Evolutionary conservation across 1,140 invertebrate species (phyloP), one percentile per base, ranked within the genome.

Genomic region (Drosophila willistoni): DNA sequence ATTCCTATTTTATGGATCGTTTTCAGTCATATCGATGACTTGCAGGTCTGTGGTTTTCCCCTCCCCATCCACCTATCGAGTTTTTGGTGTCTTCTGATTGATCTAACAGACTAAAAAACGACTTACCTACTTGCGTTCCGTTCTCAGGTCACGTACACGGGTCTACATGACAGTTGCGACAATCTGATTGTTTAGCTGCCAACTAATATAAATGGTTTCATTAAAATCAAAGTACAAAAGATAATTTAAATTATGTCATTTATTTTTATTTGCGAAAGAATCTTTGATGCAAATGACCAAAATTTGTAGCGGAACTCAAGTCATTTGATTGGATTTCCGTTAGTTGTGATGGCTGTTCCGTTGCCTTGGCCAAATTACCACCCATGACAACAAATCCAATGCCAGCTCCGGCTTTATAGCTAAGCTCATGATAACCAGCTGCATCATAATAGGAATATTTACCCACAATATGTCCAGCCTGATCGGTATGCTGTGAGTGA

Each of bases 391-490:
- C 87, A 59, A 90, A 90, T 0, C 87, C 89, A 73, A 84, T 90
- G 75, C 81, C 87, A 47, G 72, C 80, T 13, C 78, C 83, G 29
- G 87, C 87, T 69, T 90, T 84, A 44, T 87, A 90, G 75, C 79
- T 90, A 6, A 90, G 42, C 67, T 90, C 87, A 22, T 90, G 83
- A 61, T 84, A 90, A 29, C 82, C 87, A 22, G 83, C 83, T 29
- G 95, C 95, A 79, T 95, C 95, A 29, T 95, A 91, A 86, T 95
- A 96, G 2, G 95, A 95, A 91, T 96, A 96, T 3, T 94, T 95
- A 25, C 95, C 95, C 73, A 94, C 86, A 0, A 95, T 94, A 79
- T 95, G 94, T 22, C 95, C 95, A 13, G 92, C 92, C 1, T 94
- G 93, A 85, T 96, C 95, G 73, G 95, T 95, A 55, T 94, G 94